Percentiles rank a stretch among this genome's conserved stretches.
These are phyloP conservation scores for Platyura marginata DNA, from an alignment of 1,140 invertebrate species.

Conservation along the genomic window DNA sequence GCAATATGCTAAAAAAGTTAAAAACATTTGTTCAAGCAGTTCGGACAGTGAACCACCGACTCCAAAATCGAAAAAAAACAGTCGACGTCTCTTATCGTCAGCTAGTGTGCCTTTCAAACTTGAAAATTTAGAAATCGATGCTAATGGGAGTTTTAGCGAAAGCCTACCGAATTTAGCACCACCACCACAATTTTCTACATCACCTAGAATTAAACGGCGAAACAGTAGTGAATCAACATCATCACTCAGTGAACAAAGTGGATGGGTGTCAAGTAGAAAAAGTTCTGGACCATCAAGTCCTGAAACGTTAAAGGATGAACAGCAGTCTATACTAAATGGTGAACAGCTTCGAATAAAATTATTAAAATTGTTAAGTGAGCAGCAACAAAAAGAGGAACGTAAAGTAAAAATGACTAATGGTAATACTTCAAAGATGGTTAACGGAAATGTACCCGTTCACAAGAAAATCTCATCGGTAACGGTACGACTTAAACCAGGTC, in stretches of 20 bases:
- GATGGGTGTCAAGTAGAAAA: slow-evolving; percentile 52
- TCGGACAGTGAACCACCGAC: slow-evolving; percentile 13
- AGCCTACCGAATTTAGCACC: slow-evolving; percentile 41
- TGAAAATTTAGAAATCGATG: slow-evolving; percentile 14
- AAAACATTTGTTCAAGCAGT: slow-evolving; percentile 18
- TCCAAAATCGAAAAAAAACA: slow-evolving; percentile 6
- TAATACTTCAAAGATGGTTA: background rate
- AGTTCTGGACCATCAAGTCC: slow-evolving; percentile 36
- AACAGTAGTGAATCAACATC: slow-evolving; percentile 38
- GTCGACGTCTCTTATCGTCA: slow-evolving; percentile 14
- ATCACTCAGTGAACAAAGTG: slow-evolving; percentile 54
- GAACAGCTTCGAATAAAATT: slow-evolving; percentile 35
- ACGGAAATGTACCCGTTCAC: slow-evolving; percentile 8
- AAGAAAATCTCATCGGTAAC: slow-evolving; percentile 20
- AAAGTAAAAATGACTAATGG: background rate
- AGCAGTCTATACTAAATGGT: slow-evolving; percentile 32
- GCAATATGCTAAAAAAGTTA: no score
- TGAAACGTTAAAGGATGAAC: slow-evolving; percentile 24
- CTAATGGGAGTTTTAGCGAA: slow-evolving; percentile 28
- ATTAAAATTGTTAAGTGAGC: slow-evolving; percentile 31
- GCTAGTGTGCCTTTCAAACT: slow-evolving; percentile 37
- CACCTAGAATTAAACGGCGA: slow-evolving; percentile 6
- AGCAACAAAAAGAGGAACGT: slow-evolving; percentile 1
- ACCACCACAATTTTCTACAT: slow-evolving; percentile 23
- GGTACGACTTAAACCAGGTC: slow-evolving; percentile 11